These are phyloP conservation scores for Pachliopta kotzebuea DNA, from an alignment of 2,888 invertebrate genomes.

Conservation along the genomic window DNA sequence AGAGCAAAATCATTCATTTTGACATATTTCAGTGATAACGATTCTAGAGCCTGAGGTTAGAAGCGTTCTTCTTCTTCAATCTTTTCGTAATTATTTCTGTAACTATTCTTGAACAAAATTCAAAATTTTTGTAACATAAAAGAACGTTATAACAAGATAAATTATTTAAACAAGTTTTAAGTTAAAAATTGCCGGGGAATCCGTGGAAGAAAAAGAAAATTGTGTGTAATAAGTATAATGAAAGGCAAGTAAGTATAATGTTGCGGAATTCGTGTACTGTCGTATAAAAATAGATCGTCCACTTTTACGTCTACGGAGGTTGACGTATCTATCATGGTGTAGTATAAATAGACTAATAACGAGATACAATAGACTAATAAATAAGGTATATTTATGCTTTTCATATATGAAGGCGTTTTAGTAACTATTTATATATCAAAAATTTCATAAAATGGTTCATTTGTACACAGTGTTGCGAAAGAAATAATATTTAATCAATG, in stretches of 20 bases:
- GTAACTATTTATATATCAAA: background rate
- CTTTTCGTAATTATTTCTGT: background rate
- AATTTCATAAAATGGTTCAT: no score
- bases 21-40: no score
- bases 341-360: conserved; percentile 8
- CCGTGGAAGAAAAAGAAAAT: conserved; percentile 4
- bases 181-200: background rate
- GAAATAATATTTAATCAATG: no score
- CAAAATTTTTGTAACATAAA: no score
- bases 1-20: no score
- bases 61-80: no score
- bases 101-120: background rate
- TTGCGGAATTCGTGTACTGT: conserved; percentile 29
- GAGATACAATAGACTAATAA: background rate
- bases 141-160: no score
- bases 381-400: background rate
- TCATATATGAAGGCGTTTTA: background rate
- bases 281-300: conserved; percentile 22
- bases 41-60: no score
- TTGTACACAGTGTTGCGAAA: no score
- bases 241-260: conserved; percentile 29
- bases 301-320: conserved; percentile 9
- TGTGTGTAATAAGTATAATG: conserved; percentile 12
- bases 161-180: no score
- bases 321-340: conserved; percentile 18